Base-by-base conservation (phyloP, 1,140 invertebrate species). In the Brachionus rubens region DNA sequence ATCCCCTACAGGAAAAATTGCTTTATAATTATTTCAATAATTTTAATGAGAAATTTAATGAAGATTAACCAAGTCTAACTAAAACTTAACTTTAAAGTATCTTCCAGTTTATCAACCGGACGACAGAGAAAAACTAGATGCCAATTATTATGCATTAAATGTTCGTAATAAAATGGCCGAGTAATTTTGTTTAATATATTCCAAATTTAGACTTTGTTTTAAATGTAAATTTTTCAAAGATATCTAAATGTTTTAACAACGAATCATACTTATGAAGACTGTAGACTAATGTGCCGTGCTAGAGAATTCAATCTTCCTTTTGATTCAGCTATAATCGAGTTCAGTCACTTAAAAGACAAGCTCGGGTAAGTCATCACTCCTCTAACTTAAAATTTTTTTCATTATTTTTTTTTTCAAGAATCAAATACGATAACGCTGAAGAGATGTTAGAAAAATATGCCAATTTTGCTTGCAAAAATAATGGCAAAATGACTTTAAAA, bases 251-350 rank as follows among this genome's bases (percentile, higher is more conserved):
- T 94, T 36, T 92, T 92, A 3, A 90, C 91, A 0, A 89, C 91
- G n/a, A 92, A 95, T 83, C 94, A 94, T 81, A 91, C 92, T 0
- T 96, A 92, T 82, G 92, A 94, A 82, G 94, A 96, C 85, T 94
- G 92, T 79, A 87, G 90, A 76, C 86, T 94, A 40, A 91, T 94
- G 84, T 88, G 88, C 30, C 88, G 89, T 79, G 92, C 92, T 6
- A 90, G 91, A 80, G 89, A 90, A 80, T 86, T 93, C 77, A 90
- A 91, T 78, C 86, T 94, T 16, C 91, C 91, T 0, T 87, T 88
- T 77, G 88, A 89, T 5, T 88, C 90, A 10, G 88, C 87, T 14
- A 87, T 92, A 33, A 88, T 93, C 3, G 91, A 93, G 80, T 89
- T 86, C 76, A 88, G 90, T 77, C 91, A 92, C 79, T 84, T 92